Evolutionary conservation across 2,888 invertebrate species (phyloP).

Genomic region (Andrena chrysosceles): DNA sequence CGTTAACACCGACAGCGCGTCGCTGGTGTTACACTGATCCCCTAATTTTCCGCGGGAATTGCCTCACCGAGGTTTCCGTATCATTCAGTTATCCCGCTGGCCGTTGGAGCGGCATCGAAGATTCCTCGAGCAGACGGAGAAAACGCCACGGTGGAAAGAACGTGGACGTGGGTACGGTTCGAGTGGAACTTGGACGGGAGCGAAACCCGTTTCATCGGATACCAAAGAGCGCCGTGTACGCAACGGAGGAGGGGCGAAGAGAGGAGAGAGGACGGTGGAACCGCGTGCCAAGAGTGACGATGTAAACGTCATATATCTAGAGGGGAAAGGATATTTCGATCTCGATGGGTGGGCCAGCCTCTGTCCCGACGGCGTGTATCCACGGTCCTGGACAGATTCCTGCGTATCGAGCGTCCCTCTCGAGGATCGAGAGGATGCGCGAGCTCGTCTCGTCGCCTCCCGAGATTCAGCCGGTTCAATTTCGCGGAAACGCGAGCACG

Average conservation of each 20-base stretch:
- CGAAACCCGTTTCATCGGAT: conserved; percentile 61
- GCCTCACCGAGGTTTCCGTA: conserved; percentile 16
- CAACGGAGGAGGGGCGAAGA: neutral
- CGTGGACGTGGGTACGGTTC: conserved; percentile 41
- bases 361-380: conserved; percentile 48
- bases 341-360: conserved; percentile 62
- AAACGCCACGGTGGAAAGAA: conserved; percentile 14
- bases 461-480: conserved; percentile 35
- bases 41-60: conserved; percentile 19
- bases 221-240: conserved; percentile 23
- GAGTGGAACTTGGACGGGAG: conserved; percentile 39
- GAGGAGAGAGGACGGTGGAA: conserved; percentile 16
- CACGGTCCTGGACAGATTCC: conserved; percentile 44
- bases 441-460: neutral
- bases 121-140: conserved; percentile 15
- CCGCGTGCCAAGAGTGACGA: conserved; percentile 67
- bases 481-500: conserved; percentile 31
- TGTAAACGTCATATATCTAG: conserved; percentile 67
- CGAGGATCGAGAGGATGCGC: too few relatives aligned
- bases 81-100: conserved; percentile 40
- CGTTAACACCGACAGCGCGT: too few relatives aligned
- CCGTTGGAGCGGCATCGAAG: conserved; percentile 14
- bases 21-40: neutral
- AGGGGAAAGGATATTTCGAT: conserved; percentile 60
- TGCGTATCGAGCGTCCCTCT: conserved; percentile 30